Conservation (phyloP, 1,140 invertebrate genomes). For the Hestina assimilis region DNA sequence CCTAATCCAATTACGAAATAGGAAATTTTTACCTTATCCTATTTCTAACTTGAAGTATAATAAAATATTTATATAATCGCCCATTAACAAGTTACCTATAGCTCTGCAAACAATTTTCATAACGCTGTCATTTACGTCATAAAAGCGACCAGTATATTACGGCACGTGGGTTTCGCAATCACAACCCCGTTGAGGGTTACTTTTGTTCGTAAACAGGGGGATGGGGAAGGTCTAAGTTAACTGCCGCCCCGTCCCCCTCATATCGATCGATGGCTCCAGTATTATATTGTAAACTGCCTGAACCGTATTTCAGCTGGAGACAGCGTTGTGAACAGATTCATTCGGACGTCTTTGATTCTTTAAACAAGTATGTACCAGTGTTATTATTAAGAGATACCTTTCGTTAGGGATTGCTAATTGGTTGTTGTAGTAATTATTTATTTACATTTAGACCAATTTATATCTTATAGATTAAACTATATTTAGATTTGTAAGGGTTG, state of each 20-base stretch:
- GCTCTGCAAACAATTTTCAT: slow-evolving; percentile 3
- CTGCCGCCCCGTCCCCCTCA: slow-evolving; percentile 22
- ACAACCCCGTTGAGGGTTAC: not conserved
- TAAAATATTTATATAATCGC: not conserved
- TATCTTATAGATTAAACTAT: too few species aligned
- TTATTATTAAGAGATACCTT: not conserved
- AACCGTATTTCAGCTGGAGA: slow-evolving; percentile 16
- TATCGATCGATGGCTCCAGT: slow-evolving; percentile 35
- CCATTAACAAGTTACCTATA: not conserved
- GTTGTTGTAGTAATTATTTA: too few species aligned
- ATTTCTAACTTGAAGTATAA: too few species aligned
- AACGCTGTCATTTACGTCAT: slow-evolving; percentile 14
- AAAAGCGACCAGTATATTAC: not conserved
- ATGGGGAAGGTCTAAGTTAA: slow-evolving; percentile 22
- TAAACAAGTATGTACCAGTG: not conserved
- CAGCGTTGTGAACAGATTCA: not conserved
- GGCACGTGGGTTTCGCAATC: not conserved
- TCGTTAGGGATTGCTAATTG: too few species aligned
- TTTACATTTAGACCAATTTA: too few species aligned
- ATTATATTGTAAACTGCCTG: slow-evolving; percentile 25
- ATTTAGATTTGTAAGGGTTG: too few species aligned
- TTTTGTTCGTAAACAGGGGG: slow-evolving; percentile 12
- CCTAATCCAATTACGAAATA: too few species aligned
- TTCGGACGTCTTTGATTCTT: not conserved
- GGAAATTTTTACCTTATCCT: too few species aligned